These are phyloP conservation scores for Corydoras maculifer DNA, from an alignment of 2,113 vertebrate genomes.

Conservation along the genomic window DNA sequence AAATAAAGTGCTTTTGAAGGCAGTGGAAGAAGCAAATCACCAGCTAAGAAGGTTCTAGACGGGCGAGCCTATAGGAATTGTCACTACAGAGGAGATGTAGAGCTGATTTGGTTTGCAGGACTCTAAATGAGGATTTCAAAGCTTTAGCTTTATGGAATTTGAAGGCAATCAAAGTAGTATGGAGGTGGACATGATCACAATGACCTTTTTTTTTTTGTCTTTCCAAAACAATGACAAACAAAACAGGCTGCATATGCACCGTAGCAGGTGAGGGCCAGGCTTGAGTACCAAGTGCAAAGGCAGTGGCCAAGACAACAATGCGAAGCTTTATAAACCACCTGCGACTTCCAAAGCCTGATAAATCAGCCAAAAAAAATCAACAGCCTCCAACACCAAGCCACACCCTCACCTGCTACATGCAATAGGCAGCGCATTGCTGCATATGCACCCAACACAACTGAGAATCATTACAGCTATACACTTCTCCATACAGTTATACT, in stretches of 20 bases:
- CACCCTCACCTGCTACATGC: neutral
- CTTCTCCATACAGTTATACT: too few species aligned
- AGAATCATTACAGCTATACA: neutral
- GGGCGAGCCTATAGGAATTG: constrained; percentile 18
- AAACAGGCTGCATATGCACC: neutral
- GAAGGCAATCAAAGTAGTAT: constrained; percentile 9
- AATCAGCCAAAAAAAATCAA: too few species aligned
- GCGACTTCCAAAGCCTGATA: too few species aligned
- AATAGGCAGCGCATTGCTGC: neutral
- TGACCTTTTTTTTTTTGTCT: neutral
- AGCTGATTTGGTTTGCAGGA: neutral
- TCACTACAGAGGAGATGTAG: constrained; percentile 26
- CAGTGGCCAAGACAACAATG: neutral
- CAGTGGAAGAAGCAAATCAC: constrained; percentile 28
- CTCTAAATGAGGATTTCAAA: neutral
- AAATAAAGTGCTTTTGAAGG: constrained; percentile 12
- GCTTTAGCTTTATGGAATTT: neutral
- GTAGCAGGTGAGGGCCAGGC: neutral
- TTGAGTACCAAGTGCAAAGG: neutral
- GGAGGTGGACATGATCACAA: constrained; percentile 13
- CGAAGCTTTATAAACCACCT: neutral
- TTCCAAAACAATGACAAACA: neutral
- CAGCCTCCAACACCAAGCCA: too few species aligned
- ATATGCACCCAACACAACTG: too few species aligned
- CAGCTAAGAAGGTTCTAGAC: constrained; percentile 31